phyloP scores from a whole-genome alignment of 2,888 invertebrate species.

The Euplexia lucipara region DNA sequence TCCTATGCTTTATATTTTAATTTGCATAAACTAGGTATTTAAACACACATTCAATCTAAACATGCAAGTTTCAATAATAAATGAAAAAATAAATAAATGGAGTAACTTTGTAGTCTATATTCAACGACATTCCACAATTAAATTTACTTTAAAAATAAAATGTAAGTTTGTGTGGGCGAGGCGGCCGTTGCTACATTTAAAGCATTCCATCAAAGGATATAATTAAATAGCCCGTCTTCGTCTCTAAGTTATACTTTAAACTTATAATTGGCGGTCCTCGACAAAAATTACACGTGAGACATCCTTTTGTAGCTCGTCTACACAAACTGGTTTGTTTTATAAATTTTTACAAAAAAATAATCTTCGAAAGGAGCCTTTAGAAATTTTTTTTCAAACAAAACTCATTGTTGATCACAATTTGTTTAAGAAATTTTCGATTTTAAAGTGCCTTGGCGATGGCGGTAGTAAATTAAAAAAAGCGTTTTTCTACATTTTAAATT shows the following conservation, averaged over 20 bases:
- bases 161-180: slow-evolving; percentile 64
- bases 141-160: slow-evolving; percentile 67
- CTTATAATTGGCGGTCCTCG: slow-evolving; percentile 79
- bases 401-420: background rate
- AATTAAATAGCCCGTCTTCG: slow-evolving; percentile 75
- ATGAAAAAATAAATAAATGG: slow-evolving; percentile 31
- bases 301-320: slow-evolving; percentile 67
- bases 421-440: background rate
- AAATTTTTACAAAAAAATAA: slow-evolving; percentile 26
- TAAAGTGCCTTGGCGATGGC: background rate
- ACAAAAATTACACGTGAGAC: slow-evolving; percentile 77
- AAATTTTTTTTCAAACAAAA: slow-evolving; percentile 2
- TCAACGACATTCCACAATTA: slow-evolving; percentile 63
- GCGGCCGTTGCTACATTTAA: slow-evolving; percentile 73
- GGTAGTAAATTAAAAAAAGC: background rate
- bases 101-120: slow-evolving; percentile 41
- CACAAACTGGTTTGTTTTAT: slow-evolving; percentile 51
- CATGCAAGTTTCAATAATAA: slow-evolving; percentile 7
- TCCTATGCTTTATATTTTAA: background rate
- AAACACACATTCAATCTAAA: slow-evolving; percentile 14
- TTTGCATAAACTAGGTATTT: slow-evolving; percentile 13
- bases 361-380: background rate
- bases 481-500: too few species aligned
- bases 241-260: slow-evolving; percentile 77
- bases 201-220: slow-evolving; percentile 76